These are phyloP conservation scores for Sciurus carolinensis DNA, from an alignment of 2,797 vertebrate genomes.

Conservation along the genomic window DNA sequence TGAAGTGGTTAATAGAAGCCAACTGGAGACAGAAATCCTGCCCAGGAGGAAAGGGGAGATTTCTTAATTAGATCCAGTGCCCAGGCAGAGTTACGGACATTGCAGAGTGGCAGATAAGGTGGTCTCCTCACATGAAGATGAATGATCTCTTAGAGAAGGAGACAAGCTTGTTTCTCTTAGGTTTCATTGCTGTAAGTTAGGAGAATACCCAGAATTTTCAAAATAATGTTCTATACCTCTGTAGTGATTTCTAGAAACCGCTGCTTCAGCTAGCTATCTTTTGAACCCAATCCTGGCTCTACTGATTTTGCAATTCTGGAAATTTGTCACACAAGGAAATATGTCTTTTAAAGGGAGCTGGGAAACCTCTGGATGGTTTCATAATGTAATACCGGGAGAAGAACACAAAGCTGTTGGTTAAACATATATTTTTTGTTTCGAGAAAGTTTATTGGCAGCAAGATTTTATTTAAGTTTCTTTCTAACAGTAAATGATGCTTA, in stretches of 20 bases:
- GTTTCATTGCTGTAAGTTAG: conserved; percentile 25
- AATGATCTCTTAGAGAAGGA: conserved; percentile 25
- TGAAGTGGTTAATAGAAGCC: background rate
- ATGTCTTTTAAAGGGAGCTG: background rate
- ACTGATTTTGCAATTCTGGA: background rate
- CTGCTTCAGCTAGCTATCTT: conserved; percentile 31
- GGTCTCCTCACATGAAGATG: conserved; percentile 33
- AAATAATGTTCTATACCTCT: background rate
- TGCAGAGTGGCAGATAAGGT: background rate
- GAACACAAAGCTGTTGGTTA: background rate
- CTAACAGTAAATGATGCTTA: background rate
- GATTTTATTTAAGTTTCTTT: conserved; percentile 59
- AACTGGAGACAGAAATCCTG: conserved; percentile 61
- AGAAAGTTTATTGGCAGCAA: conserved; percentile 29
- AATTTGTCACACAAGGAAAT: conserved; percentile 37
- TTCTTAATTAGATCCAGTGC: background rate
- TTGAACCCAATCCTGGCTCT: background rate
- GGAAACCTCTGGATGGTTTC: background rate
- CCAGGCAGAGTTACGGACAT: background rate
- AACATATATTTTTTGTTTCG: conserved; percentile 21
- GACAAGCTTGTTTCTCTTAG: conserved; percentile 5
- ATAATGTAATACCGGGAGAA: background rate
- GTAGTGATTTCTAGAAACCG: conserved; percentile 15
- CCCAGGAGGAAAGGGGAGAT: background rate
- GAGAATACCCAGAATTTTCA: conserved; percentile 30